phyloP scores from a whole-genome alignment of 2,113 vertebrate genomes.

The Platichthys stellatus region DNA sequence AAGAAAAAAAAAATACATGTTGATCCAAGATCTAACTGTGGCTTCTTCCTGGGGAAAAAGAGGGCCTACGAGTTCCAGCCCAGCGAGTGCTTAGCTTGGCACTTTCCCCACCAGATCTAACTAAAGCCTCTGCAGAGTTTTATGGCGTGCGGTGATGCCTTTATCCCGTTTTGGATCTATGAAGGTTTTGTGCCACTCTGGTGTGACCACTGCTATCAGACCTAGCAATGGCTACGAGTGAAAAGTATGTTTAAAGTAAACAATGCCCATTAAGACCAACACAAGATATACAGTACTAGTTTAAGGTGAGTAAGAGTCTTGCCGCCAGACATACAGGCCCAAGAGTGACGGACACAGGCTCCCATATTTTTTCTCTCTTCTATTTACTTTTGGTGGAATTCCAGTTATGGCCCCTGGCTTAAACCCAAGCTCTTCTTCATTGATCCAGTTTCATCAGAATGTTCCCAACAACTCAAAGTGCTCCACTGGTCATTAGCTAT shows the following conservation, averaged over 20 bases:
- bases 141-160: slow-evolving; percentile 30
- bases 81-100: slow-evolving; percentile 58
- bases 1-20: slow-evolving; percentile 42
- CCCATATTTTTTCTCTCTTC: slow-evolving; percentile 22
- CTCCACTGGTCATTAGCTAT: slow-evolving; percentile 30
- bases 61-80: slow-evolving; percentile 45
- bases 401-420: slow-evolving; percentile 51
- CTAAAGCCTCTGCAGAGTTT: slow-evolving; percentile 47
- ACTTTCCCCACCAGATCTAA: slow-evolving; percentile 43
- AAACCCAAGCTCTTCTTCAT: slow-evolving; percentile 13
- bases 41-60: slow-evolving; percentile 59
- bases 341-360: slow-evolving; percentile 4
- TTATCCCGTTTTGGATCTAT: slow-evolving; percentile 36
- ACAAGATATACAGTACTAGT: background rate
- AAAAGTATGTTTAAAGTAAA: background rate
- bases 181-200: slow-evolving; percentile 19
- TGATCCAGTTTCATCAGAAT: slow-evolving; percentile 63
- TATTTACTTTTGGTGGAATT: slow-evolving; percentile 60
- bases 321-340: background rate
- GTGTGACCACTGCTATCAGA: too few species aligned
- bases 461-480: slow-evolving; percentile 32
- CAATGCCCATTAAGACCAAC: too few species aligned
- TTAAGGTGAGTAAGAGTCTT: slow-evolving; percentile 1
- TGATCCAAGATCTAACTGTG: slow-evolving; percentile 69
- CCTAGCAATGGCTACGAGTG: too few species aligned